Evolutionary conservation across 2,113 vertebrate species (phyloP), one percentile per base, ranked within the genome.

Genomic region (Scomber japonicus): DNA sequence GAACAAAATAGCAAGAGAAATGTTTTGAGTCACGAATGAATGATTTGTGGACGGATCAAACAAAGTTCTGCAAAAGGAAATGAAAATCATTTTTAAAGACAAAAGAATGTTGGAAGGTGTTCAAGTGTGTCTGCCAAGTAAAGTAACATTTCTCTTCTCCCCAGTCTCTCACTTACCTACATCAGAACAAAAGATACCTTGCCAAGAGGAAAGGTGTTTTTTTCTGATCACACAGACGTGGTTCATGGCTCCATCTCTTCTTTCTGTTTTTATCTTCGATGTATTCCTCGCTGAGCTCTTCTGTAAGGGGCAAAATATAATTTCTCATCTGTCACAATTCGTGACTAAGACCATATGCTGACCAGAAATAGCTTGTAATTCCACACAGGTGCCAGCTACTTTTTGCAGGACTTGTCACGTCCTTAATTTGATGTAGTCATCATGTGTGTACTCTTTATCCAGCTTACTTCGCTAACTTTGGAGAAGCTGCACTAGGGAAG

Each of bases 181-280:
- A 60, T 60, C 35, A 35, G n/a, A 70, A 75, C 56, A 83, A 83
- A 70, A 27, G 53, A 57, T 11, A 48, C 40, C 35, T 67, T 59
- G 31, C 65, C 62, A 77, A 73, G 35, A 76, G 40, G 24, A 80
- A 71, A 72, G 68, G 55, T 24, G 66, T 24, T 68, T 71, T 66
- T 59, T 50, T 80, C 51, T 70, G 48, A 80, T 82, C 53, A 69
- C 79, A 78, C 50, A 64, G 70, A 67, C 45, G 27, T 24, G 51
- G 21, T 60, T 46, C 11, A 3, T 45, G 13, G 6, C 7, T 63
- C 76, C 56, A 60, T 75, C 35, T 62, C 40, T 5, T 62, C 50
- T 46, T 27, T 71, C 17, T 51, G 31, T 63, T 59, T 69, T 74
- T 51, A 57, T 60, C 64, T 31, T 21, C 9, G 1, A 12, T 57